Base-by-base conservation (phyloP, 2,888 invertebrate genomes). In the Drosophila kokeensis region DNA sequence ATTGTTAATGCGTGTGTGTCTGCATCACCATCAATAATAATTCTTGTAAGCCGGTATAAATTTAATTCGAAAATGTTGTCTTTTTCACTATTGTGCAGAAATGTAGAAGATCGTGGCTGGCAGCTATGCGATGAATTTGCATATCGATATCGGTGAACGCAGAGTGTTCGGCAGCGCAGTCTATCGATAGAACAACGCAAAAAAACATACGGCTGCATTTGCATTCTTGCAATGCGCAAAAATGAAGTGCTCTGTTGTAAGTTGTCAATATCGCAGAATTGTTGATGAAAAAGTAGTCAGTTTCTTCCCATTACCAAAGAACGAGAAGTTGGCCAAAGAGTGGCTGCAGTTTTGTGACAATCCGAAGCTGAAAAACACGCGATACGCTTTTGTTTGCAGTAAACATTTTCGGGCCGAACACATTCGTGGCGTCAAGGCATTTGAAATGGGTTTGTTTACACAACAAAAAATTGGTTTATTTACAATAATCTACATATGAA, bases 311-410 rank as follows among this genome's bases (percentile, higher is more conserved):
- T 57, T 76, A 10, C 77, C 75, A 4, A 77, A 36, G 15, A 71
- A 60, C 27, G 50, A 27, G 11, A 42, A 27, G 8, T 2, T 60
- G 2, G 54, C 77, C 4, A 60, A 63, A 34, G 15, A 77, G n/a
- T 76, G 75, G 75, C 38, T 62, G 7, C 5, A 6, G 15, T 76
- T 76, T 24, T 76, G 77, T 11, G 62, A 50, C n/a, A 59, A 48
- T 15, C 57, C 57, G 4, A 18, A 45, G n/a, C 21, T 38, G 10
- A 38, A 45, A 48, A 40, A 59, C 21, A 10, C 21, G 11, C 54
- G 34, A 13, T 1, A 1, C 6, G 62, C 40, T 2, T 24, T 45
- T 11, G 30, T 76, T 27, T 75, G 75, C 45, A 71, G 71, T 0
- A 34, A 24, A 2, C 77, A 76, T 38, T 76, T 76, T 18, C 52